Evolutionary conservation across 2,797 vertebrate genomes (phyloP).

Genomic region (Paedocypris micromegethes): DNA sequence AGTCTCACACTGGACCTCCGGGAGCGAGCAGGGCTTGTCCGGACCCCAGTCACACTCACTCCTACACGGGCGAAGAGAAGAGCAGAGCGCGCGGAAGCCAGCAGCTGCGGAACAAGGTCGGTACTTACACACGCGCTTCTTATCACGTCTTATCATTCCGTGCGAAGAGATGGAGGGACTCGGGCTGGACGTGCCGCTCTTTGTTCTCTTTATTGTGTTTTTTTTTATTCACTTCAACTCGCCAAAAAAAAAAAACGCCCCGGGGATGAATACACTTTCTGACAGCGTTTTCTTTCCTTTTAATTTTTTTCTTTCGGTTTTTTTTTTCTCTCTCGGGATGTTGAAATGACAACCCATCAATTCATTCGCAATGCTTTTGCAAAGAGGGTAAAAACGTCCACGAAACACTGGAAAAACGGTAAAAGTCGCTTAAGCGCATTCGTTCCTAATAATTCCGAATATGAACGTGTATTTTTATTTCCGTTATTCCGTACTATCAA

Average conservation of each 20-base stretch:
- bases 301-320: no score
- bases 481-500: background rate
- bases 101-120: constrained; percentile 11
- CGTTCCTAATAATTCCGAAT: no score
- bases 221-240: background rate
- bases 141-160: background rate
- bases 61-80: constrained; percentile 45
- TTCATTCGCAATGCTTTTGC: no score
- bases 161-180: constrained; percentile 18
- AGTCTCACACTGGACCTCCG: constrained; percentile 59
- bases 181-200: constrained; percentile 29
- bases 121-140: no score
- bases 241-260: no score
- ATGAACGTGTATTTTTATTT: background rate
- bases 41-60: constrained; percentile 66
- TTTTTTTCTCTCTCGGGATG: no score
- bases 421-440: no score
- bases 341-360: no score
- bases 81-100: constrained; percentile 23
- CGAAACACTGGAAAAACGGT: no score
- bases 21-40: constrained; percentile 62
- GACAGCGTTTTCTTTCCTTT: no score
- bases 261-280: no score
- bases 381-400: no score
- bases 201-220: constrained; percentile 43